Base-by-base conservation (phyloP, 1,140 invertebrate species). In the Parapsyche elsis region DNA sequence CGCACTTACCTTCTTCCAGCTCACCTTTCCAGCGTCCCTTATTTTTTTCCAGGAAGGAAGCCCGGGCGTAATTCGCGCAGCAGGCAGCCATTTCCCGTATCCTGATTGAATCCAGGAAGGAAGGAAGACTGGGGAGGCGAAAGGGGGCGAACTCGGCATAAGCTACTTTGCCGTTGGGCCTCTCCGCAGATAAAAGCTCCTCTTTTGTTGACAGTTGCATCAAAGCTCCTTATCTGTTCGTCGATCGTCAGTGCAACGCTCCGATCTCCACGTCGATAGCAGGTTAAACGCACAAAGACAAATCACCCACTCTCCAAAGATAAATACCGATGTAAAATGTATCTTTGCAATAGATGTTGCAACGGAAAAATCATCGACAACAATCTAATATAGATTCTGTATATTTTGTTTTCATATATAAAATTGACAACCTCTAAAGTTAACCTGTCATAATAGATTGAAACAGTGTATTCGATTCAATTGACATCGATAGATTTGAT, bases 31-130 rank as follows among this genome's bases (percentile, higher is more conserved):
- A 23, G 5, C 5, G 10, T 64, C 19, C 64, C n/a, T 67, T 26
- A 0, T 67, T 67, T 67, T 67, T 67, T 61, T 2, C 21, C 21
- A 26, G 79, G 81, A 80, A 80, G 81, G 79, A 80, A 80, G 53
- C 78, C 53, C 44, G 76, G 76, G 77, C 78, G 76, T 78, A 81
- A 81, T 80, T 83, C 79, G 79, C 81, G 75, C 81, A 83, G 81
- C 81, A 83, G 81, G 81, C 81, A 80, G 79, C 78, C 81, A 83
- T 83, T 83, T 83, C 81, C 81, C 57, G 81, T 76, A 78, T 83
- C 81, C 81, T 83, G 81, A 83, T 83, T 83, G 76, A 80, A 83
- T 83, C 76, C 81, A 26, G 59, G 74, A 80, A 74, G 81, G 81
- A 83, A 80, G 71, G 24, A 80, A 49, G 38, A 26, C 38, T 74